Base-by-base conservation (phyloP, 2,888 invertebrate species). In the Mythimna vitellina region DNA sequence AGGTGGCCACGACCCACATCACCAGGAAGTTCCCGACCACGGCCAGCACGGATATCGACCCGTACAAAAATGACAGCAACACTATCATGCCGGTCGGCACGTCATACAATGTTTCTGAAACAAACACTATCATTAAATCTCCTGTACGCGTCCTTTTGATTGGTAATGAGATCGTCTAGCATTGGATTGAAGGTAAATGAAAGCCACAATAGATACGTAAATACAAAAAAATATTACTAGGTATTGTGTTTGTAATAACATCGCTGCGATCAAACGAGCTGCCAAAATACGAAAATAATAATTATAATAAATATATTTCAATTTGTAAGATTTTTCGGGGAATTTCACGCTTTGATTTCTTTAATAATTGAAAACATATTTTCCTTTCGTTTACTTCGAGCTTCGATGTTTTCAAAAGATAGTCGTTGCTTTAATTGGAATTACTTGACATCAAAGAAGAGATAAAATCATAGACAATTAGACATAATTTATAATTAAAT, bases 11-110 rank as follows among this genome's bases (percentile, higher is more conserved):
- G 70, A 98, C 97, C 97, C 98, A 98, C 93, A 99, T 98, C 25
- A 99, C 98, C n/a, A 98, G 96, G 38, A 97, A 97, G 92, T 99
- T 99, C 1, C 98, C 98, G 10, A 98, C 97, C 54, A 99, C 97
- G 0, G 98, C 98, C 84, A 98, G 92, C 38, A 98, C 96, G 29
- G 98, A 98, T 90, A 98, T 98, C 53, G 97, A 97, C 1, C 98
- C 98, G 89, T 99, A 98, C 84, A 98, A 97, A 78, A 98, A 95
- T 17, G 98, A 98, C 62, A 98, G 94, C 32, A 98, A 90, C 0
- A 97, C 97, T 81, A 98, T 97, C 89, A 98, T 96, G 62, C 97
- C 97, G 0, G 97, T 96, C 0, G 98, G 98, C 0, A 98, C 98
- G 58, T 97, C 97, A 92, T 98, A 98, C 29, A 98, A 92, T 1